Percentiles rank a stretch among this genome's conserved stretches.
Conservation (phyloP, 2,113 vertebrate genomes). For the Nothocercus julius region DNA sequence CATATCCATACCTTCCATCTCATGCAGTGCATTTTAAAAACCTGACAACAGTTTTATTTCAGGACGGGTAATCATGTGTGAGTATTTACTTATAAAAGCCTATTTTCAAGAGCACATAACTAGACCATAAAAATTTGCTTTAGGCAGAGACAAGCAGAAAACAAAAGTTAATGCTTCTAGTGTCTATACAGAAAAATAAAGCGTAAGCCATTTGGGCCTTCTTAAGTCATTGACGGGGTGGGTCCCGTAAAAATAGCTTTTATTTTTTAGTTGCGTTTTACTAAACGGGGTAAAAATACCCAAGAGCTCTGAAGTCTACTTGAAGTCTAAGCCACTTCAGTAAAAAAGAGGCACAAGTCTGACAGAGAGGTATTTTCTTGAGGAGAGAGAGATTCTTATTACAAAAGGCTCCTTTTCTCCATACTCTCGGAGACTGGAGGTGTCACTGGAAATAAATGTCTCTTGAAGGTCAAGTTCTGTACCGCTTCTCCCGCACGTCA, state of each 20-base stretch:
- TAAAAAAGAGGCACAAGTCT: background rate
- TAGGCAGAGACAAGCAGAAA: conserved; percentile 14
- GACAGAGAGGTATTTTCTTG: background rate
- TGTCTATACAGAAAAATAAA: conserved; percentile 14
- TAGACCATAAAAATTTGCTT: conserved; percentile 44
- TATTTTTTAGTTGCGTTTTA: conserved; percentile 2
- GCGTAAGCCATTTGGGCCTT: background rate
- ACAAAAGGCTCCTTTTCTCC: background rate
- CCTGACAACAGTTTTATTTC: conserved; percentile 22
- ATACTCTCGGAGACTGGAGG: background rate
- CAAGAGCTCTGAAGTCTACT: background rate
- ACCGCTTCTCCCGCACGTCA: background rate
- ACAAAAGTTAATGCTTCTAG: background rate
- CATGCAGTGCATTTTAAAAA: background rate
- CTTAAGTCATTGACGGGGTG: background rate
- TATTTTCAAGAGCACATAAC: conserved; percentile 39
- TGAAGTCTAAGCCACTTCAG: background rate
- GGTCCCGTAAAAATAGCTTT: conserved; percentile 11
- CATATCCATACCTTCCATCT: background rate
- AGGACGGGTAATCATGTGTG: background rate
- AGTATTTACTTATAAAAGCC: conserved; percentile 42
- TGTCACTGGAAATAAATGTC: background rate
- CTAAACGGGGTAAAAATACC: background rate
- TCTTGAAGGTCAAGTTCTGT: background rate
- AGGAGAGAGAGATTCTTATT: background rate